Conservation (phyloP, 2,113 vertebrate species). For the Trematomus loennbergii region DNA sequence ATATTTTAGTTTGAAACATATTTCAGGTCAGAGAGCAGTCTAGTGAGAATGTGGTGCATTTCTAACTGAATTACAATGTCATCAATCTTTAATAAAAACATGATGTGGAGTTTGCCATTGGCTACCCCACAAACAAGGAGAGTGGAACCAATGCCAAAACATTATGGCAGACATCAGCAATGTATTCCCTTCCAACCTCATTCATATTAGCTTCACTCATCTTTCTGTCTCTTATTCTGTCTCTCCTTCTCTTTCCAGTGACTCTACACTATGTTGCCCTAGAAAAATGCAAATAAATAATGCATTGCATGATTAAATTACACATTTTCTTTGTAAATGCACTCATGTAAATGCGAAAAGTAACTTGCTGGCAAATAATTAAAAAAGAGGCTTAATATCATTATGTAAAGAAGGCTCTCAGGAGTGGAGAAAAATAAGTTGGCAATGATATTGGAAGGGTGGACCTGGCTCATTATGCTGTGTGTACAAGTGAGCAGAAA, state of each 20-base stretch:
- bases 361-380: conserved; percentile 57
- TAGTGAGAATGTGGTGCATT: conserved; percentile 39
- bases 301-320: conserved; percentile 69
- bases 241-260: conserved; percentile 23
- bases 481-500: conserved; percentile 10
- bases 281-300: conserved; percentile 71
- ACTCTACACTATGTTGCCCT: conserved; percentile 58
- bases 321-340: conserved; percentile 64
- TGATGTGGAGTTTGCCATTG: conserved; percentile 50
- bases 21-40: conserved; percentile 46
- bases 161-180: conserved; percentile 41
- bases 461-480: conserved; percentile 20
- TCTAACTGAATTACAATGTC: conserved; percentile 60
- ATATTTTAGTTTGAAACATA: conserved; percentile 17
- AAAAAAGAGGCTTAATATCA: conserved; percentile 50
- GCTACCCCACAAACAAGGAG: conserved; percentile 61
- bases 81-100: conserved; percentile 49
- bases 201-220: conserved; percentile 19
- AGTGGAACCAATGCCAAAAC: conserved; percentile 35
- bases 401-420: conserved; percentile 56
- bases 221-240: conserved; percentile 41
- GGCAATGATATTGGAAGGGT: conserved; percentile 50
- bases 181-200: conserved; percentile 24
- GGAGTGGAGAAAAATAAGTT: conserved; percentile 34
- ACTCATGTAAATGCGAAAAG: conserved; percentile 63